Percentiles rank a stretch among this genome's conserved stretches.
phyloP scores from a whole-genome alignment of 1,140 invertebrate genomes.

The Chelonus insularis region DNA sequence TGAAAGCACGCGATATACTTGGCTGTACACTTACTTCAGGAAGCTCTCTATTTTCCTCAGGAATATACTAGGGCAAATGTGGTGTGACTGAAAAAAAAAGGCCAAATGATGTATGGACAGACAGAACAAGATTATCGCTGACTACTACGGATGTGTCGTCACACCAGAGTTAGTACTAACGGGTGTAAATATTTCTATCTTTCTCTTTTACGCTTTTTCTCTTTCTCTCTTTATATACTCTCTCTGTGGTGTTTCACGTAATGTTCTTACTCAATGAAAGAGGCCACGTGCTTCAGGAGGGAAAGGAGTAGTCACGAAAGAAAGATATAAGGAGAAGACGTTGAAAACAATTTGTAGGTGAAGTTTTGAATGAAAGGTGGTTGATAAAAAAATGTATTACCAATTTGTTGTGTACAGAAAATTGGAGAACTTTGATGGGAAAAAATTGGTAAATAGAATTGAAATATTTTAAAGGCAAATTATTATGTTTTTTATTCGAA shows the following conservation, averaged over 20 bases:
- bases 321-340: background rate
- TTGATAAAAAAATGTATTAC: no score
- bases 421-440: no score
- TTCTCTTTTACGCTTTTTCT: slow-evolving; percentile 32
- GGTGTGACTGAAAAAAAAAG: slow-evolving; percentile 13
- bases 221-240: slow-evolving; percentile 3
- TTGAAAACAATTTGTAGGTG: slow-evolving; percentile 13
- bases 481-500: no score
- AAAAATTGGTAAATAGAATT: no score
- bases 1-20: slow-evolving; percentile 3
- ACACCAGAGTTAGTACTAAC: slow-evolving; percentile 58
- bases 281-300: slow-evolving; percentile 29
- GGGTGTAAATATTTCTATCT: slow-evolving; percentile 35
- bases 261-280: slow-evolving; percentile 52
- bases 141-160: slow-evolving; percentile 55
- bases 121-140: slow-evolving; percentile 35
- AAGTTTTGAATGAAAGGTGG: slow-evolving; percentile 9
- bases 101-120: slow-evolving; percentile 25
- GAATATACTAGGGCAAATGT: background rate
- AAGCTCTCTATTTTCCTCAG: slow-evolving; percentile 23
- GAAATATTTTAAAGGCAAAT: no score
- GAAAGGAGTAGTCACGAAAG: background rate
- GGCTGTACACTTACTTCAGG: background rate
- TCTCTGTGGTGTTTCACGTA: slow-evolving; percentile 33
- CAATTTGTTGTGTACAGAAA: no score